A percentile compares a stretch with the other conserved stretches of the same genome.
Evolutionary conservation across 1,140 invertebrate species (phyloP).

Genomic region (Heliothis subflexa): DNA sequence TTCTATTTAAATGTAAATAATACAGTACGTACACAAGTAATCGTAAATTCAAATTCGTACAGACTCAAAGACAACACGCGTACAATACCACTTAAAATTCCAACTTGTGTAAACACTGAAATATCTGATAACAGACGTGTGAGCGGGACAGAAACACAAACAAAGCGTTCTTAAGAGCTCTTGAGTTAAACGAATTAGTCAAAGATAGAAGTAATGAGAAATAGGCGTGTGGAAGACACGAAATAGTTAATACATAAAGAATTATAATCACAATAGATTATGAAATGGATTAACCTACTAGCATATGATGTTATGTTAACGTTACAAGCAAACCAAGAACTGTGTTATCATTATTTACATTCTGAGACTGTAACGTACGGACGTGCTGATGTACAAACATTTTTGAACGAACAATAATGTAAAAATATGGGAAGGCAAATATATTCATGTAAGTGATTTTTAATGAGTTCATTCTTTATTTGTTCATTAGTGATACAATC

Average conservation of each 20-base stretch:
- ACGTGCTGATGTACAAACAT: neutral
- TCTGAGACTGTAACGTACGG: neutral
- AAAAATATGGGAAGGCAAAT: slow-evolving; percentile 26
- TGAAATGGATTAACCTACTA: neutral
- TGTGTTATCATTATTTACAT: slow-evolving; percentile 11
- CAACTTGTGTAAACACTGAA: neutral
- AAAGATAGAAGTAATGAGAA: neutral
- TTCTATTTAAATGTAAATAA: too few species aligned
- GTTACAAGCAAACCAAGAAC: neutral
- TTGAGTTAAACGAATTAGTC: neutral
- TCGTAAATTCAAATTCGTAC: too few species aligned
- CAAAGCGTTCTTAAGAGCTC: neutral
- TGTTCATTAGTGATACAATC: neutral
- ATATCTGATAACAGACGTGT: neutral
- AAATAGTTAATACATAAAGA: neutral
- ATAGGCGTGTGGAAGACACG: neutral
- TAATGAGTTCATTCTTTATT: neutral
- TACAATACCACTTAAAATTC: too few species aligned
- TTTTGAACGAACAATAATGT: neutral
- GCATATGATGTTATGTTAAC: neutral
- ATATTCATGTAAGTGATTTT: slow-evolving; percentile 38
- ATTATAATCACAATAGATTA: neutral
- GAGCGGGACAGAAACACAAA: neutral
- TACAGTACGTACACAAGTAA: too few species aligned
- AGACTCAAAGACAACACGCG: too few species aligned